Evolutionary conservation across 30 jellyfish, hydroid and myxozoan species (phyloP).

Genomic region (Aurelia coerulea): DNA sequence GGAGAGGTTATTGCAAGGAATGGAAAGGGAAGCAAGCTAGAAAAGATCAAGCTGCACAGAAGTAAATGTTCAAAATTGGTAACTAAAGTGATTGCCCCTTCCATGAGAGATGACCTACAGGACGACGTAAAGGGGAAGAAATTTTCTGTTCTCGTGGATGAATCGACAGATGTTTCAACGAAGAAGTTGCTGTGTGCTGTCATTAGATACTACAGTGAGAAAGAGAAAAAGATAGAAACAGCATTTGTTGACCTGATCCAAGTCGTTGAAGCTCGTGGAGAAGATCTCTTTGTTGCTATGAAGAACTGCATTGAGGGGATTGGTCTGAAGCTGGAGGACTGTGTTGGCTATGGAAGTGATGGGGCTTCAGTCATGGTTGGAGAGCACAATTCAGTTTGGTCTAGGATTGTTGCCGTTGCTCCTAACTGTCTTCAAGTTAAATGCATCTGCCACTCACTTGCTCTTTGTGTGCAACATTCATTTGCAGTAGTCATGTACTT

Average conservation of each 20-base stretch:
- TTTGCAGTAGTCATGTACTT: no score
- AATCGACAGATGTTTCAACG: conserved; percentile 66
- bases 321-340: conserved; percentile 36
- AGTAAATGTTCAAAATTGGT: conserved; percentile 43
- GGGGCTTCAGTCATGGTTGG: conserved; percentile 79
- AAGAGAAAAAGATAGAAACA: conserved; percentile 30
- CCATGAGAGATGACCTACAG: conserved; percentile 46
- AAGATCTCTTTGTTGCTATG: conserved; percentile 29
- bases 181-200: conserved; percentile 37
- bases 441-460: conserved; percentile 82
- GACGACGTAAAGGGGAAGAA: conserved; percentile 48
- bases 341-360: conserved; percentile 60
- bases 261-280: conserved; percentile 52
- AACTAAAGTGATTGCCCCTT: conserved; percentile 57
- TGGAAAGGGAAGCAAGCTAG: conserved; percentile 70
- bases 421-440: conserved; percentile 66
- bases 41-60: conserved; percentile 58
- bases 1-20: conserved; percentile 45
- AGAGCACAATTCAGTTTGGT: conserved; percentile 79
- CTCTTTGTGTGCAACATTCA: conserved; percentile 61
- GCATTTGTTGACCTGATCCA: conserved; percentile 53
- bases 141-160: conserved; percentile 51
- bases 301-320: conserved; percentile 31
- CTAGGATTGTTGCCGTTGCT: conserved; percentile 50
- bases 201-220: conserved; percentile 45